Evolutionary conservation across 2,888 invertebrate genomes (phyloP).

Genomic region (Alloplasta piceator): DNA sequence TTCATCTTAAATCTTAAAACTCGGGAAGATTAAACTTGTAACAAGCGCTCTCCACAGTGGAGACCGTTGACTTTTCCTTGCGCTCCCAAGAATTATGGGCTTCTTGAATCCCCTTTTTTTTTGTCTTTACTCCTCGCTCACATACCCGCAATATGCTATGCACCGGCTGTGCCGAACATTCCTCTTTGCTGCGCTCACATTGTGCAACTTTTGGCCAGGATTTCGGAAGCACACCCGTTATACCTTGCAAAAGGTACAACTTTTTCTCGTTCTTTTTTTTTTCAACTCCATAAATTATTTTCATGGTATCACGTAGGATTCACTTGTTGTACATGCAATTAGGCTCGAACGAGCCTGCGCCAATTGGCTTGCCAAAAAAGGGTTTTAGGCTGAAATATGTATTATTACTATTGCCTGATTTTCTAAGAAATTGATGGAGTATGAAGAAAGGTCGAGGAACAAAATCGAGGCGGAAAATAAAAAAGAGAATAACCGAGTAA

Average conservation of each 20-base stretch:
- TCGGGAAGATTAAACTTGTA: constrained; percentile 33
- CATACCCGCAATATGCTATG: constrained; percentile 20
- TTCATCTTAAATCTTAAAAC: constrained; percentile 37
- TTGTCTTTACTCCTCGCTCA: constrained; percentile 6
- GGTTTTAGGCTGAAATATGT: too few relatives aligned
- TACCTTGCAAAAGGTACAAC: constrained; percentile 25
- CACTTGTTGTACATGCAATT: too few relatives aligned
- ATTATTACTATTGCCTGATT: too few relatives aligned
- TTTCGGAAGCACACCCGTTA: constrained; percentile 27
- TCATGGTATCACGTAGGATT: too few relatives aligned
- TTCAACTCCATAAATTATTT: too few relatives aligned
- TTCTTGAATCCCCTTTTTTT: constrained; percentile 12
- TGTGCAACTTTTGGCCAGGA: constrained; percentile 35
- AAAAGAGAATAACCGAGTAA: constrained; percentile 59
- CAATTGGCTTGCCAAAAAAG: too few relatives aligned
- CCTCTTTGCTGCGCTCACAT: constrained; percentile 30
- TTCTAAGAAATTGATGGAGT: too few relatives aligned
- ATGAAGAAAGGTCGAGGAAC: constrained; percentile 30
- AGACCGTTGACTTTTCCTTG: constrained; percentile 43
- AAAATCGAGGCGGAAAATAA: constrained; percentile 39
- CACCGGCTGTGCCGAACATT: constrained; percentile 52
- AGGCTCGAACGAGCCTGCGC: too few relatives aligned
- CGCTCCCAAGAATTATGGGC: constrained; percentile 44
- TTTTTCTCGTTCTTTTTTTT: constrained; percentile 10
- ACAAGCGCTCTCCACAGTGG: constrained; percentile 25